A percentile compares a stretch with the other conserved stretches of the same genome.
Conservation (phyloP, 1,140 invertebrate genomes). For the Tetraneura akinire region DNA sequence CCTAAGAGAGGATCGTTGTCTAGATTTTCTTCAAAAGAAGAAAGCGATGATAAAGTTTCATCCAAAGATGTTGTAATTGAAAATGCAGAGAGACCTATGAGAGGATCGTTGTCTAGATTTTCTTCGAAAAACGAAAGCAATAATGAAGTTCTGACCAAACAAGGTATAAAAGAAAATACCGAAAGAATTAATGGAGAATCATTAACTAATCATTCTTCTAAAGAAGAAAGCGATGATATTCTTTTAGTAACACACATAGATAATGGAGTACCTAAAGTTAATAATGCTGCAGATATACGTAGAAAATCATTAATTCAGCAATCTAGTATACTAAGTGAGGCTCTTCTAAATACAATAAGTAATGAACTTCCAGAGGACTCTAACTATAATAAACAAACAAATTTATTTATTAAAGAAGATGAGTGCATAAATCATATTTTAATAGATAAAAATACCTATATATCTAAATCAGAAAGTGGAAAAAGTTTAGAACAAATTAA, state of each 20-base stretch:
- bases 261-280: not conserved
- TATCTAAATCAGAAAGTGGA: too few relatives aligned
- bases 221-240: not conserved
- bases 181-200: not conserved
- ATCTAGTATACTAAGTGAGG: constrained; percentile 38
- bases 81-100: too few relatives aligned
- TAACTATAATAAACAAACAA: too few relatives aligned
- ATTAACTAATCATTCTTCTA: not conserved
- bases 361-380: not conserved
- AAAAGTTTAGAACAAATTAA: too few relatives aligned
- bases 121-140: too few relatives aligned
- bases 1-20: not conserved
- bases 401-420: too few relatives aligned
- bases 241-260: not conserved
- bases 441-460: too few relatives aligned
- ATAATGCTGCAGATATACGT: not conserved
- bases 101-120: too few relatives aligned
- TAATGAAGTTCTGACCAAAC: not conserved
- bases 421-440: too few relatives aligned
- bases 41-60: not conserved
- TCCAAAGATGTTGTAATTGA: too few relatives aligned
- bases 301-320: constrained; percentile 36
- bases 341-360: not conserved
- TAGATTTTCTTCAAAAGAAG: not conserved
- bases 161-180: not conserved